Conservation (phyloP, 1,140 invertebrate species). For the Caerostris extrusa region DNA sequence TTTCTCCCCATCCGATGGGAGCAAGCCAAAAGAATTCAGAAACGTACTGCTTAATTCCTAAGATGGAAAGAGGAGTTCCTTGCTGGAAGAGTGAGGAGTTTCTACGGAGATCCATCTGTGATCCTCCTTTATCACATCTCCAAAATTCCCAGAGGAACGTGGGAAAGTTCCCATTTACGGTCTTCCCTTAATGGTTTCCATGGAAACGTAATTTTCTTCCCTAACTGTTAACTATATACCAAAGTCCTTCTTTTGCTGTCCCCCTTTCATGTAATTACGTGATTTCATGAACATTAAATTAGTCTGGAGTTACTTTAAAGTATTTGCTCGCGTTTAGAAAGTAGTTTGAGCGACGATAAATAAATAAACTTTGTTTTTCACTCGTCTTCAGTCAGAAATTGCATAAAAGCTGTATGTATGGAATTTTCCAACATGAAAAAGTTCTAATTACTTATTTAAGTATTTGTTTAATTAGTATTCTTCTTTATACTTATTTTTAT, state of each 20-base stretch:
- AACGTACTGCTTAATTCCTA: not conserved
- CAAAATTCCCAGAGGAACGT: not conserved
- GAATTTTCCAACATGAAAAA: too few relatives aligned
- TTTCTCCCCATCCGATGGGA: not conserved
- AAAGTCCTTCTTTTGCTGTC: not conserved
- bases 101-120: slow-evolving; percentile 21
- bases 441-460: too few relatives aligned
- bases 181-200: slow-evolving; percentile 11
- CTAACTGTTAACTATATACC: not conserved
- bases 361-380: not conserved
- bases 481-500: too few relatives aligned
- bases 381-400: not conserved
- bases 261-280: slow-evolving; percentile 7
- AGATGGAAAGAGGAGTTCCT: not conserved
- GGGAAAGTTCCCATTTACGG: not conserved
- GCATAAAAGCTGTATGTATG: not conserved
- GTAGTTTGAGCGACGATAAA: not conserved
- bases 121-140: slow-evolving; percentile 19
- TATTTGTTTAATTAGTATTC: too few relatives aligned
- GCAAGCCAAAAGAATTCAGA: not conserved
- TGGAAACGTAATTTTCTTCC: not conserved
- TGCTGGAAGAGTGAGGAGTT: not conserved
- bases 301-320: not conserved
- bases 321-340: not conserved
- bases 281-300: slow-evolving; percentile 6